Base-by-base conservation (phyloP, 2,113 vertebrate species). In the Montifringilla adamsi region DNA sequence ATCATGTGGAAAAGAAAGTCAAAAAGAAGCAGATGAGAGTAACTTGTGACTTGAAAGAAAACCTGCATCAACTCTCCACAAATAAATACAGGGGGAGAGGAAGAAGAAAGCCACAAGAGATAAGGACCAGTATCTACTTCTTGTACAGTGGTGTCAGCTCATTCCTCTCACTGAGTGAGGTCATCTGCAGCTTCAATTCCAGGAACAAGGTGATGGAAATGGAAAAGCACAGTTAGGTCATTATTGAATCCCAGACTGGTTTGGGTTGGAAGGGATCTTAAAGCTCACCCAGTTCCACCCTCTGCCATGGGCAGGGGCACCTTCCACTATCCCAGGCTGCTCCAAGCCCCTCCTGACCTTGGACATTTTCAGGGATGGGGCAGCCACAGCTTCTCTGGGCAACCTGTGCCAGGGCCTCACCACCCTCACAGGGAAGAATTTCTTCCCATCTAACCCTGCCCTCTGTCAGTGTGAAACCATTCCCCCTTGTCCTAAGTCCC, bases 121-220 rank as follows among this genome's bases (percentile, higher is more conserved):
- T 33, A 75, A 95, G 44, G 68, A 76, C 28, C 75, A 76, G 30
- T 37, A 55, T 73, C 50, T 75, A 24, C 39, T 37, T 33, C 64
- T 81, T 9, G 2, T 8, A 24, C 15, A 93, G 75, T 72, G 77
- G 83, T n/a, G 17, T 59, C 79, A 86, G 33, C 66, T 82, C 74
- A 88, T 84, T 92, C 67, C 86, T 92, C 67, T 60, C 37, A 30
- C 80, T 44, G n/a, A 89, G 68, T 90, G 95, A 97, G 89, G 81
- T 97, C 96, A 97, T 95, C 63, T 82, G 80, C 94, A 93, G 91
- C 74, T 82, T 96, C 92, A 96, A 1, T n/a, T 75, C 67, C 53
- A 85, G 88, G 90, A 97, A 96, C 74, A 96, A 95, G 41, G 62
- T 75, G 19, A 90, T 55, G 94, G 87, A 79, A 79, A 78, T 64